Base-by-base conservation (phyloP, 2,113 vertebrate genomes). In the Plestiodon gilberti region DNA sequence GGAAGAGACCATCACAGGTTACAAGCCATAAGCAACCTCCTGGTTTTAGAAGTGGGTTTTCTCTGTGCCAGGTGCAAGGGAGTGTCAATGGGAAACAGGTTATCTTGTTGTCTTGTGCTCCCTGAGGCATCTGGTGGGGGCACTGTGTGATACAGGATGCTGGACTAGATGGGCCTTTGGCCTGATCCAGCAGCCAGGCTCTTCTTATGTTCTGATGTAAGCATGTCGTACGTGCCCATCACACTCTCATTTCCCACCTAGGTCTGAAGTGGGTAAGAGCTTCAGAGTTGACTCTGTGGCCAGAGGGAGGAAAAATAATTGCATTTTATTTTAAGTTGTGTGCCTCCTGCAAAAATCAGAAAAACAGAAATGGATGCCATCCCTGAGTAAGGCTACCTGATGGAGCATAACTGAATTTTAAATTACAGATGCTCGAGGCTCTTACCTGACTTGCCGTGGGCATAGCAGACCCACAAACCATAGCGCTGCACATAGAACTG, bases 381-480 rank as follows among this genome's bases (percentile, higher is more conserved):
- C 48, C 64, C 82, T 74, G 71, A 88, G 88, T 94, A 92, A 91
- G 95, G 87, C 91, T 87, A 87, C 87, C 77, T 90, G 90, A 91
- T 87, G 6, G 59, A 90, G 88, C 90, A 89, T 86, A 95, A 94
- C 92, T 94, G 94, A 94, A 95, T 94, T 93, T 93, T 93, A 95
- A 95, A 95, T 95, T 91, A 77, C 80, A 35, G 90, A 81, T 92
- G 91, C 94, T 90, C 88, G 77, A 93, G 91, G 88, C 91, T 93
- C 95, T 62, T 93, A 94, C 86, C 89, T 92, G 91, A 89, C 90
- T 95, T 94, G 94, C 95, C 70, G 75, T 93, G 90, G 91, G 95
- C 92, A 92, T 96, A 94, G 89, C 91, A 94, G 86, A 90, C 90
- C 69, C 86, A 93, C 89, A 40, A 83, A 82, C 91, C 88, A 84